Conservation (phyloP, 2,113 vertebrate species). For the Psophia crepitans region DNA sequence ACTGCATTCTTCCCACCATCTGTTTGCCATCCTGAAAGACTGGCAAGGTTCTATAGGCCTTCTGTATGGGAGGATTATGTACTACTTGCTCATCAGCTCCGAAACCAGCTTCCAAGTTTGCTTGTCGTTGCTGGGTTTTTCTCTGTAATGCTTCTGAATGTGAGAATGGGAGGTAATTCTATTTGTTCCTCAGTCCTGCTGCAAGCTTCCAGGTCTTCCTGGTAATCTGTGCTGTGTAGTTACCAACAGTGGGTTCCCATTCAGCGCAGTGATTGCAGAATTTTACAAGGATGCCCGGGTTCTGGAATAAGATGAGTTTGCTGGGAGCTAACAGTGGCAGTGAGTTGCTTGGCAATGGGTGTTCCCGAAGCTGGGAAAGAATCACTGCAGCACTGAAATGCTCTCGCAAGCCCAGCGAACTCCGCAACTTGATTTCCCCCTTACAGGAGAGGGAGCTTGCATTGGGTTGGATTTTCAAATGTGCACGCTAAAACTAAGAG, state of each 20-base stretch:
- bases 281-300: background rate
- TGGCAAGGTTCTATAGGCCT: background rate
- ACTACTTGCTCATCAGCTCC: background rate
- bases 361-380: background rate
- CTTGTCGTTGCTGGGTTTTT: background rate
- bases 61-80: background rate
- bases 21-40: background rate
- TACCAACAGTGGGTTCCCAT: background rate
- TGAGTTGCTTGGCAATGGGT: background rate
- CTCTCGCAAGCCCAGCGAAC: background rate
- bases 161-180: background rate
- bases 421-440: fast-evolving
- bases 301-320: background rate
- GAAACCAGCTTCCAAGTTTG: background rate
- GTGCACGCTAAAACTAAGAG: background rate
- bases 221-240: background rate
- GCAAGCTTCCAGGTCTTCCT: background rate
- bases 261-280: background rate
- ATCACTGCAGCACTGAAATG: background rate
- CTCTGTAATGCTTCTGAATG: background rate
- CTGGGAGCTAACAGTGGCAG: background rate
- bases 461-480: background rate
- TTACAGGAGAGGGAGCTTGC: background rate
- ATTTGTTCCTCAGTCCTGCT: background rate
- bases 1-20: background rate